Evolutionary conservation across 2,113 vertebrate species (phyloP), one percentile per base, ranked within the genome.

Genomic region (Dissostichus mawsoni): DNA sequence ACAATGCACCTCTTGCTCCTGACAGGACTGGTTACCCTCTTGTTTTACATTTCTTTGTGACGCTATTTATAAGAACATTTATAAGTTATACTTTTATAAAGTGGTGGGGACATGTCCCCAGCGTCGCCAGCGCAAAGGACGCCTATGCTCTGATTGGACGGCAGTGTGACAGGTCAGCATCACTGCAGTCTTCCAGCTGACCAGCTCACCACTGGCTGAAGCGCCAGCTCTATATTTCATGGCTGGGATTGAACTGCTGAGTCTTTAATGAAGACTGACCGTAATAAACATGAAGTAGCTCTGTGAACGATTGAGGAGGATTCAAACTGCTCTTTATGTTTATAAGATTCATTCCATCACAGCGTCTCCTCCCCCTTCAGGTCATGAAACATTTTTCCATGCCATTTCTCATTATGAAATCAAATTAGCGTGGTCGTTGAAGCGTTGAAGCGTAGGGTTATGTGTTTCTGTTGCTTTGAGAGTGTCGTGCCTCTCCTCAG

Each of bases 341-440:
- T 59, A 73, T 64, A 53, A 71, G 56, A 52, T 2, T 29, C 29
- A 4, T 25, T 29, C 29, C 29, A 29, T 29, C 29, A 29, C 29
- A 29, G 29, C 29, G 29, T 29, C 29, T 29, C 29, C 29, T 29
- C 29, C 58, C 61, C 25, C 61, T 56, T 51, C n/a, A n/a, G n/a
- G n/a, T n/a, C n/a, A n/a, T n/a, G n/a, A n/a, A n/a, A n/a, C 65
- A 45, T 57, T 48, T 82, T 68, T 62, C 73, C 76, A 44, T 64
- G 81, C 71, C 69, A 73, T 62, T 75, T 55, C 47, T 72, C 50
- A 81, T 80, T 83, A 81, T 79, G 45, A 79, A 86, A 84, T 87
- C 16, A 82, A 79, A 89, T 88, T 68, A 91, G 59, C 29, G 20
- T 70, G 76, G 4, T 81, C 84, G 67, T 41, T 89, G 90, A n/a